Evolutionary conservation across 2,888 invertebrate genomes (phyloP).

Genomic region (Cyaniris semiargus): DNA sequence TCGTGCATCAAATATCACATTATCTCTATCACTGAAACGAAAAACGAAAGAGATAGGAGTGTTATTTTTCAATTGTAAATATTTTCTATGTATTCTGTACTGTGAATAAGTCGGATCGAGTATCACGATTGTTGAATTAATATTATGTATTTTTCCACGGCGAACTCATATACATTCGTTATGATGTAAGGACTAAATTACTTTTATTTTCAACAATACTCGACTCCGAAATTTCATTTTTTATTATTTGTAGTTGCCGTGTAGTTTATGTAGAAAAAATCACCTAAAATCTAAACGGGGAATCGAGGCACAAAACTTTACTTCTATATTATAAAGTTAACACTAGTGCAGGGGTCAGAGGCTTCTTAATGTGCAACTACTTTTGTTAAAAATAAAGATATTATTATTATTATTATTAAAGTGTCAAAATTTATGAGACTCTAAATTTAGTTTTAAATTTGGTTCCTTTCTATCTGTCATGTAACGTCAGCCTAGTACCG

Average conservation of each 20-base stretch:
- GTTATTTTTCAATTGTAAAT: neutral
- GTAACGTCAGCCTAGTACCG: too few relatives aligned
- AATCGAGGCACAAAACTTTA: too few relatives aligned
- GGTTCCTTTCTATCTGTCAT: too few relatives aligned
- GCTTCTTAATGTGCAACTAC: too few relatives aligned
- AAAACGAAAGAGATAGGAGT: neutral
- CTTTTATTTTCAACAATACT: neutral
- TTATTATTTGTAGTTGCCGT: neutral
- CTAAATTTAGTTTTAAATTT: too few relatives aligned
- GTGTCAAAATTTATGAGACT: too few relatives aligned
- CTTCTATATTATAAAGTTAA: too few relatives aligned
- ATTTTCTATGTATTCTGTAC: neutral
- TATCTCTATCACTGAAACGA: neutral
- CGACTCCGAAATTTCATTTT: neutral
- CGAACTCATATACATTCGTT: neutral
- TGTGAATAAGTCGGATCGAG: neutral
- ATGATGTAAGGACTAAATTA: neutral
- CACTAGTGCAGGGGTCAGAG: too few relatives aligned
- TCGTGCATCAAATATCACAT: neutral
- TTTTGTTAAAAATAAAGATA: too few relatives aligned
- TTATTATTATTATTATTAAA: too few relatives aligned
- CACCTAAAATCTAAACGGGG: too few relatives aligned
- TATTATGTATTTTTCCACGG: slow-evolving; percentile 1
- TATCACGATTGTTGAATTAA: neutral
- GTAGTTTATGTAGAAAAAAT: neutral